Base-by-base conservation (phyloP, 2,113 vertebrate species). In the Bubalus kerabau region DNA sequence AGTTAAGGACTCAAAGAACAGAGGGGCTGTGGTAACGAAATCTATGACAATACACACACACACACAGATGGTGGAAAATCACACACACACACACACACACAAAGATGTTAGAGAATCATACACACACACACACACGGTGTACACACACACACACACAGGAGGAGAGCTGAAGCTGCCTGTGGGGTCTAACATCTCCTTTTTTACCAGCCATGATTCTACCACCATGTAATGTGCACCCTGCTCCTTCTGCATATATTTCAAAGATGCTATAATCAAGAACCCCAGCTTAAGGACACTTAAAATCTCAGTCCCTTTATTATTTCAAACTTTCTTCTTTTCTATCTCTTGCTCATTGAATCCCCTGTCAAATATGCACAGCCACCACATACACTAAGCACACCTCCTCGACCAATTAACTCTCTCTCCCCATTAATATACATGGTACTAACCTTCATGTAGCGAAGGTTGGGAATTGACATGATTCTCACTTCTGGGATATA, bases 401-500 rank as follows among this genome's bases (percentile, higher is more conserved):
- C 74, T 81, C 57, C 74, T 52, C 36, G 8, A 81, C 80, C 23
- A 82, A 74, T 78, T 30, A 82, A 80, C 60, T 26, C 62, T 62
- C 36, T 57, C 4, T 93, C 80, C 36, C 43, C 81, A 43, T 82
- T 80, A 81, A 62, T 60, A 78, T 87, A 13, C 46, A 56, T 94
- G 23, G 5, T 64, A 99, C 99, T 99, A 97, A 99, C 99, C 99
- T 99, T 99, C 99, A 99, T 99, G 98, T 99, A 99, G 96, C 99
- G 99, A 97, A 99, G 99, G 97, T 99, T 99, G 96, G 99, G 99
- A 99, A 99, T 99, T 90, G 99, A 99, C 99, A 99, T 99, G 98
- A 99, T 99, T 98, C 99, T 99, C 97, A 99, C 99, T 99, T 99
- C 99, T 95, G 99, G 99, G 98, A 99, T 99, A 85, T 99, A 99